Conservation (phyloP, 2,797 vertebrate genomes). For the Cossypha polioptera region DNA sequence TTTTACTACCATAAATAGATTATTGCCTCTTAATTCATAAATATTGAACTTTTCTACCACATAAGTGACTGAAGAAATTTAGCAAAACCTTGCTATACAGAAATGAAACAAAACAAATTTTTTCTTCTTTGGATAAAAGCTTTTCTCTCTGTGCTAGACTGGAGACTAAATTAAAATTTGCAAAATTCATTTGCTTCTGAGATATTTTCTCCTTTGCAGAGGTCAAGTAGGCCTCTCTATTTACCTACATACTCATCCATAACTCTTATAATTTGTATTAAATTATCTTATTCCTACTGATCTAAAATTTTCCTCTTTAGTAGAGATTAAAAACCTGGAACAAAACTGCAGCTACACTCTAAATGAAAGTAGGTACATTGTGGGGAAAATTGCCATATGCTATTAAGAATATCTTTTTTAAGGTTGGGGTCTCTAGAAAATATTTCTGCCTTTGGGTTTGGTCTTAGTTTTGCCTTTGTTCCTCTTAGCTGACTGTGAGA, state of each 20-base stretch:
- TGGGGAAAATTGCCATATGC: fast-evolving
- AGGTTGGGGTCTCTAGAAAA: not conserved
- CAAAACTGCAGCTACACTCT: not conserved
- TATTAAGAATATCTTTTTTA: not conserved
- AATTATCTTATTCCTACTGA: not conserved
- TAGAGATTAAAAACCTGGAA: not conserved
- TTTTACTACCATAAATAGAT: not conserved
- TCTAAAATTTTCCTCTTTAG: not conserved
- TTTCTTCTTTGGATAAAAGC: not conserved
- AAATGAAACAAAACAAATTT: not conserved
- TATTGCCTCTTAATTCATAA: not conserved
- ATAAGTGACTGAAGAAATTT: not conserved
- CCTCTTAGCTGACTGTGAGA: not conserved
- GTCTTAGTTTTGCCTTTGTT: not conserved
- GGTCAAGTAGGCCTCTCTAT: not conserved
- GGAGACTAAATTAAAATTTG: not conserved
- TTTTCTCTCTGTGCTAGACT: not conserved
- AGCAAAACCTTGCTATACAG: not conserved
- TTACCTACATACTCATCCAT: not conserved
- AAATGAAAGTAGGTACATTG: not conserved
- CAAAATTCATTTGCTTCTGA: not conserved
- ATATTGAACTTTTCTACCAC: not conserved
- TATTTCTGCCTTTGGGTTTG: not conserved
- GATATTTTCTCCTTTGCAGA: not conserved
- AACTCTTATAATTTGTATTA: not conserved